Evolutionary conservation across 2,113 vertebrate species (phyloP), one percentile per base, ranked within the genome.

Genomic region (Rattus rattus): DNA sequence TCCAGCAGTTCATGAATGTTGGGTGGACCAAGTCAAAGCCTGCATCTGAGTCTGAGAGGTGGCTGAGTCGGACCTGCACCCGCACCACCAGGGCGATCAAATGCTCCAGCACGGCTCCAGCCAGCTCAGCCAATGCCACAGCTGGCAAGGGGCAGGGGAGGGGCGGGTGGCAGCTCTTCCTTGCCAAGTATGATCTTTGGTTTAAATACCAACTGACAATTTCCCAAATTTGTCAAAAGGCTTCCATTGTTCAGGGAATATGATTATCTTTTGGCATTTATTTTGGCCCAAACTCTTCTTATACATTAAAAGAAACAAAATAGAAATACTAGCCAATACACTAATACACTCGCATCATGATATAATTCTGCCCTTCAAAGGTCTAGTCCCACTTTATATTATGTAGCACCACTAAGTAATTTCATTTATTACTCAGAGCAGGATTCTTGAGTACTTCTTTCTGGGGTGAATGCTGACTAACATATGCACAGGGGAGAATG

Each of bases 301-400:
- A 65, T 39, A 75, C n/a, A 92, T 70, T 73, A 94, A 93, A 70
- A 1, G 73, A 80, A 94, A 90, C 49, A 83, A 75, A 96, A 92
- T 61, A 88, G n/a, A 89, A 92, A 52, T 3, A 47, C 22, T 76
- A 43, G 13, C 11, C 22, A 61, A 39, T 61, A 83, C 36, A 90
- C 80, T 87, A 77, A 59, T 81, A 95, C 33, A 91, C 6, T 8
- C 39, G 77, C 65, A 95, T 67, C 84, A 93, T 14, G 95, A 81
- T 28, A 56, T 20, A 49, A 59, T 17, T 95, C 90, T 39, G 4
- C 14, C 22, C 59, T 88, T 91, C 49, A 39, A 39, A 61, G 22
- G 85, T 22, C 67, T 89, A 69, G 65, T 52, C 24, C 49, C 47
- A 83, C 39, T n/a, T 70, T 72, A n/a, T 72, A n/a, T 72, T 72